Evolutionary conservation across 2,888 invertebrate species (phyloP).

Genomic region (Pyrocoelia pectoralis): DNA sequence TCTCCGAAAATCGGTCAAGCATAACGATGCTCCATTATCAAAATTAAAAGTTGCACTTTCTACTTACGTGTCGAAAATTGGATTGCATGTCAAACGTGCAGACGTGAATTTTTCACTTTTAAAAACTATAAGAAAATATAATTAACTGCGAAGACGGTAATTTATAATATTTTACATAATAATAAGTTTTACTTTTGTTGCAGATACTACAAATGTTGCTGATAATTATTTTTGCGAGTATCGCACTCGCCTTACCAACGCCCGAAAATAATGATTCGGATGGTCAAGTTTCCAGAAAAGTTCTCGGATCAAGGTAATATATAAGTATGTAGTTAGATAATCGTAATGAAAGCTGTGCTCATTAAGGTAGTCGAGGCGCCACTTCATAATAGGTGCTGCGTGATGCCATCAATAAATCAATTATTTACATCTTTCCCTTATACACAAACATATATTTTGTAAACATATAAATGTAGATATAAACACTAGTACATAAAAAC

Average conservation of each 20-base stretch:
- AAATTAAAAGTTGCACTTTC: no score
- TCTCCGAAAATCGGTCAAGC: no score
- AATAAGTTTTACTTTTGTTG: not conserved
- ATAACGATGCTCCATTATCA: no score
- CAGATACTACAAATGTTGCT: conserved; percentile 7
- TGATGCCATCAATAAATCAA: not conserved
- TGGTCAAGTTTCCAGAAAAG: conserved; percentile 64
- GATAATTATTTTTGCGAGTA: conserved; percentile 25
- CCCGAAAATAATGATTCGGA: conserved; percentile 49
- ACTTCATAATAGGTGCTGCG: not conserved
- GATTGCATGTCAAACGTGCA: no score
- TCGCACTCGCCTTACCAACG: conserved; percentile 28
- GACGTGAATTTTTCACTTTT: no score
- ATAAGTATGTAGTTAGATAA: conserved; percentile 22
- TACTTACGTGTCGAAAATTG: no score
- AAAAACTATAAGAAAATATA: no score
- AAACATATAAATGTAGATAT: not conserved
- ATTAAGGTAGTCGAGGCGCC: no score
- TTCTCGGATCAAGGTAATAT: conserved; percentile 70
- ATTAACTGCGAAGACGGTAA: no score
- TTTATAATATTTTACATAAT: no score
- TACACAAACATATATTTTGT: not conserved
- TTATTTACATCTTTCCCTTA: not conserved
- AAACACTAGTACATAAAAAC: not conserved
- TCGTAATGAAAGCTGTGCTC: no score